These are phyloP conservation scores for Chlamydotis undulata DNA, from an alignment of 2,113 vertebrate species.

Conservation along the genomic window DNA sequence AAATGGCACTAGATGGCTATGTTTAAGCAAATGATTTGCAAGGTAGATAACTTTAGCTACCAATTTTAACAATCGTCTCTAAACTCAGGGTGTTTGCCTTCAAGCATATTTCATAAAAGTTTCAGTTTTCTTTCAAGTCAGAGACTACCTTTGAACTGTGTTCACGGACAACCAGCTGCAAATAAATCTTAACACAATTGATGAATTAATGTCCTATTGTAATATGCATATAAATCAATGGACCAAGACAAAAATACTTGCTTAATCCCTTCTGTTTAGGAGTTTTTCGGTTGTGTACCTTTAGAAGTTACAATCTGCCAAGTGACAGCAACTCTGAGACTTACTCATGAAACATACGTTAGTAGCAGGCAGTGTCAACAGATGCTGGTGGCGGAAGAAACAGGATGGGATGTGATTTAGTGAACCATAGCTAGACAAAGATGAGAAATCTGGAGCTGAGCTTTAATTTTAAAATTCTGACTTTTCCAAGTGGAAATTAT, in stretches of 20 bases:
- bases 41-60: background rate
- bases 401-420: background rate
- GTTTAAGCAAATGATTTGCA: background rate
- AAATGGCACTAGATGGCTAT: background rate
- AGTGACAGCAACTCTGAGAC: background rate
- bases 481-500: slow-evolving; percentile 4
- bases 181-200: background rate
- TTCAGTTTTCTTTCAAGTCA: background rate
- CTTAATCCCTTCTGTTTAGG: background rate
- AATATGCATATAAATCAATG: background rate
- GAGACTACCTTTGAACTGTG: background rate
- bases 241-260: background rate
- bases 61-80: background rate
- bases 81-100: background rate
- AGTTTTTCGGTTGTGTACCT: background rate
- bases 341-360: background rate
- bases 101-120: background rate
- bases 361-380: background rate
- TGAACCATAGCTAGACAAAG: background rate
- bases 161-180: background rate
- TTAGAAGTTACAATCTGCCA: background rate
- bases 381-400: background rate
- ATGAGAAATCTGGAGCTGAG: background rate
- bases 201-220: background rate
- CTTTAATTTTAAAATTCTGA: background rate